Conservation (phyloP, 2,797 vertebrate genomes). For the Amphiprion clarkii region DNA sequence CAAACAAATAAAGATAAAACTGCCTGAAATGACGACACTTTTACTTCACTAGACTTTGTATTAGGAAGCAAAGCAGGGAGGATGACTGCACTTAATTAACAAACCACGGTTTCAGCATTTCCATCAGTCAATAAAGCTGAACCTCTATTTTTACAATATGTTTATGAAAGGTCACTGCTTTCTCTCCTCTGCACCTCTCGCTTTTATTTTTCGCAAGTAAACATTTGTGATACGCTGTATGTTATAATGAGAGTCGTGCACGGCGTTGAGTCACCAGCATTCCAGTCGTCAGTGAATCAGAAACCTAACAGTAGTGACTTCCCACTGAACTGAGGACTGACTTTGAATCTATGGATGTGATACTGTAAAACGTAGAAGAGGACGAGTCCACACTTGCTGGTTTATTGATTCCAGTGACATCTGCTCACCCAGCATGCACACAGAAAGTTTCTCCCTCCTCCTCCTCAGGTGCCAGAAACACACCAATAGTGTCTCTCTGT, state of each 20-base stretch:
- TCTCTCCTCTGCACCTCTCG: background rate
- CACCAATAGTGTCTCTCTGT: background rate
- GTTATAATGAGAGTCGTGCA: background rate
- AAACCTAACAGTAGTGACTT: background rate
- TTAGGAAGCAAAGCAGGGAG: background rate
- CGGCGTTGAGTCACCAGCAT: constrained; percentile 8
- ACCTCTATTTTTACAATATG: background rate
- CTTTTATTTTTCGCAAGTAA: background rate
- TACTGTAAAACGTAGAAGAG: background rate
- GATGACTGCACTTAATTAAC: background rate
- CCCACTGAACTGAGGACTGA: background rate
- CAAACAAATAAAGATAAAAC: background rate
- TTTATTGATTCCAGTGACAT: constrained; percentile 19
- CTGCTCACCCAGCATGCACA: constrained; percentile 10
- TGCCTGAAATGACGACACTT: constrained; percentile 5
- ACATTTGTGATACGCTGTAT: background rate
- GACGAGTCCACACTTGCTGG: background rate
- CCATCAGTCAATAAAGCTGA: background rate
- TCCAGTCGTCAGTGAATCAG: background rate
- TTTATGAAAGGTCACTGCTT: background rate
- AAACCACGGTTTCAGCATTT: background rate
- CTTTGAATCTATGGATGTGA: background rate
- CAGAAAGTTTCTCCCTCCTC: constrained; percentile 21
- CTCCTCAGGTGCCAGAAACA: constrained; percentile 1
- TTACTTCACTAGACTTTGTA: background rate